These are phyloP conservation scores for Hycleus cichorii DNA, from an alignment of 1,140 invertebrate species.

Conservation along the genomic window DNA sequence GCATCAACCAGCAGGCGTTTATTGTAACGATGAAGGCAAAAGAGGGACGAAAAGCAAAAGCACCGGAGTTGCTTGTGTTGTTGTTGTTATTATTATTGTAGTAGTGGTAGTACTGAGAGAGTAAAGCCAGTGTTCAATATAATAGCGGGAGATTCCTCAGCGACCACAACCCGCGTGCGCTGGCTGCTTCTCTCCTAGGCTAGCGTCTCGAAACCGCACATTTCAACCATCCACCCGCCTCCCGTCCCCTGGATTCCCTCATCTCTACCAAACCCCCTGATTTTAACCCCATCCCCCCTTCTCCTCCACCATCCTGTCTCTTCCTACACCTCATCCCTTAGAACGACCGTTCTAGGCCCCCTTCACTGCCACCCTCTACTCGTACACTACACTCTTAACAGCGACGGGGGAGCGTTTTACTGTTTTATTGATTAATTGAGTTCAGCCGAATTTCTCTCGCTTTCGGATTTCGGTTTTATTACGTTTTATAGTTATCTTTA, in stretches of 20 bases:
- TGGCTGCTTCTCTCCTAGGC: slow-evolving; percentile 35
- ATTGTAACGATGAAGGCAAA: background rate
- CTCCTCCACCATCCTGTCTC: no score
- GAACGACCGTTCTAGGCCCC: no score
- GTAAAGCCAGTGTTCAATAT: slow-evolving; percentile 39
- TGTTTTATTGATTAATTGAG: slow-evolving; percentile 44
- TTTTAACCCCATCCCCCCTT: slow-evolving; percentile 29
- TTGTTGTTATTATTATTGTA: no score
- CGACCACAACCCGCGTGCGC: slow-evolving; percentile 40
- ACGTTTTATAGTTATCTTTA: slow-evolving; percentile 40
- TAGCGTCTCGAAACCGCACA: slow-evolving; percentile 42
- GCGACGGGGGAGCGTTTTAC: slow-evolving; percentile 41
- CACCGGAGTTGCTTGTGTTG: no score
- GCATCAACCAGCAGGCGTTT: background rate
- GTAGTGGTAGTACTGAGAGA: no score
- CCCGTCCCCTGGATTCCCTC: slow-evolving; percentile 17
- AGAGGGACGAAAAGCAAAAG: no score
- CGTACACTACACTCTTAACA: slow-evolving; percentile 36
- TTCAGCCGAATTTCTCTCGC: slow-evolving; percentile 40
- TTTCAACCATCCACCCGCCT: slow-evolving; percentile 25
- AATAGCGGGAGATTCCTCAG: slow-evolving; percentile 41
- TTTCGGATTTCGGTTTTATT: slow-evolving; percentile 41
- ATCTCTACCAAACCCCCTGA: slow-evolving; percentile 5
- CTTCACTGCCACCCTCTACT: no score
- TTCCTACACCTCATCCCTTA: background rate